Percentiles rank a stretch among this genome's conserved stretches.
Conservation (phyloP, 2,888 invertebrate genomes). For the Oligia latruncula region DNA sequence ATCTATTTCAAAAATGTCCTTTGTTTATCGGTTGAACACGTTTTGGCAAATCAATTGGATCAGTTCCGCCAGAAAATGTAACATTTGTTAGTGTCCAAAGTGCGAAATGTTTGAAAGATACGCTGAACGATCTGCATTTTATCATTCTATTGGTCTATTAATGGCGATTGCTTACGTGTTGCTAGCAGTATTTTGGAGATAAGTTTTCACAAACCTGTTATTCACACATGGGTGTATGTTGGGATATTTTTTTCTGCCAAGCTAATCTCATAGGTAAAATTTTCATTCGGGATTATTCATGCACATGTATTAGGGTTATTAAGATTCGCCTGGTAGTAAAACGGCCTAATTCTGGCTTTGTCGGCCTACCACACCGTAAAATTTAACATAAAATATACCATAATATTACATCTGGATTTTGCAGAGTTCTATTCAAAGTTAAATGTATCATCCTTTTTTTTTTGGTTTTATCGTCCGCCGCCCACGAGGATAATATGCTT, state of each 20-base stretch:
- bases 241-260: neutral
- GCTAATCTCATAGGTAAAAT: neutral
- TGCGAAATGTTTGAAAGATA: constrained; percentile 41
- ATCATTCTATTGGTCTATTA: constrained; percentile 39
- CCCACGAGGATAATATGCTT: constrained; percentile 41
- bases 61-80: constrained; percentile 44
- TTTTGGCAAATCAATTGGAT: constrained; percentile 48
- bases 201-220: neutral
- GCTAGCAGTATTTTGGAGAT: neutral
- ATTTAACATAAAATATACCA: constrained; percentile 26
- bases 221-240: neutral
- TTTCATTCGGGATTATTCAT: constrained; percentile 12
- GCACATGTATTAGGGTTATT: constrained; percentile 12
- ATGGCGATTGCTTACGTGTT: neutral
- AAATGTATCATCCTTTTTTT: constrained; percentile 33
- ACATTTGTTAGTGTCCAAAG: constrained; percentile 40
- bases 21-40: constrained; percentile 19
- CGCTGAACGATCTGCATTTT: constrained; percentile 29
- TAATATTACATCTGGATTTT: constrained; percentile 31
- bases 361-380: constrained; percentile 30
- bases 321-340: constrained; percentile 22
- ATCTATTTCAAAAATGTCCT: constrained; percentile 9
- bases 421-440: constrained; percentile 7
- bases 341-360: constrained; percentile 16
- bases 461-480: constrained; percentile 27